Evolutionary conservation across 2,888 invertebrate species (phyloP).

Genomic region (Lycocerus yunnanus): DNA sequence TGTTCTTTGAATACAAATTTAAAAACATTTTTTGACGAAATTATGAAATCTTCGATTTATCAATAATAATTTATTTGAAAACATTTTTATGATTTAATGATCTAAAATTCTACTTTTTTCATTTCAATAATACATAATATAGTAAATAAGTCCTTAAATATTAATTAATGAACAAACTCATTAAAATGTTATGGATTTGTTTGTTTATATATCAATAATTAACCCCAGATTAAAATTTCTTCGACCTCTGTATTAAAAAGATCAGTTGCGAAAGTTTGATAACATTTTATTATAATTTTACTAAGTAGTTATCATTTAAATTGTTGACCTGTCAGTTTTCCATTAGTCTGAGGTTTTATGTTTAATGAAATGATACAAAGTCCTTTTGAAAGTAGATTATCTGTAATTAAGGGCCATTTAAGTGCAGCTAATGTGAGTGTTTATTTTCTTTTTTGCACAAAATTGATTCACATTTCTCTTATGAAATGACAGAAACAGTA

Average conservation of each 20-base stretch:
- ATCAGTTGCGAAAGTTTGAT: neutral
- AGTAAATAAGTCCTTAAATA: neutral
- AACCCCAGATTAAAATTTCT: neutral
- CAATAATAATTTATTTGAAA: neutral
- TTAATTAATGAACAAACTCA: neutral
- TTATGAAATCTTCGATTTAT: too few species aligned
- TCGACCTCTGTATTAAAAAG: neutral
- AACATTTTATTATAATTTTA: neutral
- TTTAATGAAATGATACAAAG: conserved; percentile 6
- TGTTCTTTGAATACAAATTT: too few species aligned
- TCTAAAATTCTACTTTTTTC: neutral
- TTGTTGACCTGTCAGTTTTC: neutral
- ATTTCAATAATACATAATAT: neutral
- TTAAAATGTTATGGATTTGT: neutral
- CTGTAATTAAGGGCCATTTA: conserved; percentile 32
- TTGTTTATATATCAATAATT: neutral
- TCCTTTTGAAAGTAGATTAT: conserved; percentile 19
- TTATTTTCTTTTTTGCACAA: neutral
- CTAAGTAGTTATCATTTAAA: neutral
- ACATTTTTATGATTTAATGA: neutral
- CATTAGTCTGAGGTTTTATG: neutral
- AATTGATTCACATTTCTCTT: neutral
- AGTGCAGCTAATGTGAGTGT: conserved; percentile 27
- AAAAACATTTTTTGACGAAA: too few species aligned
- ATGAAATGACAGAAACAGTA: too few species aligned